phyloP scores from a whole-genome alignment of 1,140 invertebrate genomes.

The Tetramorium alpestre region DNA sequence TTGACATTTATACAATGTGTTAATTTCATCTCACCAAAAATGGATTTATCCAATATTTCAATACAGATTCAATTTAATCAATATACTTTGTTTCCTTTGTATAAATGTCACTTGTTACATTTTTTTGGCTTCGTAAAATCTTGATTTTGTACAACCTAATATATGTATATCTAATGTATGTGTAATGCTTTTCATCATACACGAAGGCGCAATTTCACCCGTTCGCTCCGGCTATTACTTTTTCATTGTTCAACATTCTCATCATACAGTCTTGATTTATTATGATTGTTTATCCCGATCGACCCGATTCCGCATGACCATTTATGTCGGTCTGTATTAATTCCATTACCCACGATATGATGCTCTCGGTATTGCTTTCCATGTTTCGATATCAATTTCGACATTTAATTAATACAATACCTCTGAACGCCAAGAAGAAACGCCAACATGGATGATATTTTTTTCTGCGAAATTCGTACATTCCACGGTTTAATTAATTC shows the following conservation, averaged over 20 bases:
- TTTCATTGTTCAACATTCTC: conserved; percentile 46
- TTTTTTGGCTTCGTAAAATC: background rate
- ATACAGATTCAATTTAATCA: conserved; percentile 1
- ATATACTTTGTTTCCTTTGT: background rate
- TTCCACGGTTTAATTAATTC: conserved; percentile 40
- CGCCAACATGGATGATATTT: conserved; percentile 1
- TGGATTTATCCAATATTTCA: background rate
- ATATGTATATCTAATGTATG: background rate
- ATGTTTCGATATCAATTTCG: conserved; percentile 53
- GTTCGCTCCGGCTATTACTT: conserved; percentile 19
- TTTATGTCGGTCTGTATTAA: conserved; percentile 56
- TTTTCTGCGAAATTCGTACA: background rate
- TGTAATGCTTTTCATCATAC: conserved; percentile 12
- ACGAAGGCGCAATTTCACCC: conserved; percentile 28
- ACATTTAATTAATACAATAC: conserved; percentile 55
- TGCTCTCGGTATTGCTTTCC: conserved; percentile 37
- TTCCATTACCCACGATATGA: conserved; percentile 46
- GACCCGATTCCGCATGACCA: conserved; percentile 24
- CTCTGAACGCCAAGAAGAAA: conserved; percentile 10
- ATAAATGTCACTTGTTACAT: background rate
- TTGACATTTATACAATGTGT: background rate
- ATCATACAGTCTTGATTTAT: conserved; percentile 47
- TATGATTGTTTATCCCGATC: conserved; percentile 57
- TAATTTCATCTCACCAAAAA: background rate
- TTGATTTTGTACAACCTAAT: background rate